Evolutionary conservation across 2,888 invertebrate genomes (phyloP), one percentile per base, ranked within the genome.

Genomic region (Tetranychus truncatus): DNA sequence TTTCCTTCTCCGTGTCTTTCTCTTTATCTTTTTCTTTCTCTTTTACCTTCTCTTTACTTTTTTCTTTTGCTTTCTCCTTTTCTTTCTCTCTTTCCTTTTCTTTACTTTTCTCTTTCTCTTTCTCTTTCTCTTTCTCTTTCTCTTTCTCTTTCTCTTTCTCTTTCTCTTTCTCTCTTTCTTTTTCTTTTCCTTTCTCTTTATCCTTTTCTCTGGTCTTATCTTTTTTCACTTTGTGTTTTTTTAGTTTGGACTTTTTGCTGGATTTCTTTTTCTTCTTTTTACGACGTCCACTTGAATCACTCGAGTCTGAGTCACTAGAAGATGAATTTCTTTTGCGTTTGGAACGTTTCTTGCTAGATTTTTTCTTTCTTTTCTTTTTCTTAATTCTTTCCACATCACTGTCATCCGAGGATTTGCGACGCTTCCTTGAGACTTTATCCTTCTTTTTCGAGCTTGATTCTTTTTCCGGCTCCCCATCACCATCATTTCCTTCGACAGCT

Each of bases 231-330:
- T 89, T 89, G 85, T 90, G 91, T 81, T 90, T 89, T 82, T 88
- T 85, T 80, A 89, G 89, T 82, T 91, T 92, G 76, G 86, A 85
- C 81, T 88, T 89, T 81, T 87, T 88, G 81, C 91, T 90, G 78
- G 87, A 86, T 80, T 88, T 89, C 77, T 85, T 83, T 24, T 72
- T 73, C 71, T 74, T 75, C 24, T 75, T 76, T n/a, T 65, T 55
- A 34, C 71, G 73, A 1, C 24, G 46, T n/a, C 11, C 21, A 55
- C 72, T 72, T 18, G 67, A 75, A 44, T 75, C 75, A 20, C 75
- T 75, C 45, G 67, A 46, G 7, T 75, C 75, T 21, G 75, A 75
- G 46, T 75, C 73, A 45, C 45, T 45, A 9, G 69, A 69, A 69
- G 69, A 69, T 18, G 69, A 69, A 11, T 69, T 24, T 9, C n/a